Evolutionary conservation across 2,888 invertebrate genomes (phyloP).

Genomic region (Apamea monoglypha): DNA sequence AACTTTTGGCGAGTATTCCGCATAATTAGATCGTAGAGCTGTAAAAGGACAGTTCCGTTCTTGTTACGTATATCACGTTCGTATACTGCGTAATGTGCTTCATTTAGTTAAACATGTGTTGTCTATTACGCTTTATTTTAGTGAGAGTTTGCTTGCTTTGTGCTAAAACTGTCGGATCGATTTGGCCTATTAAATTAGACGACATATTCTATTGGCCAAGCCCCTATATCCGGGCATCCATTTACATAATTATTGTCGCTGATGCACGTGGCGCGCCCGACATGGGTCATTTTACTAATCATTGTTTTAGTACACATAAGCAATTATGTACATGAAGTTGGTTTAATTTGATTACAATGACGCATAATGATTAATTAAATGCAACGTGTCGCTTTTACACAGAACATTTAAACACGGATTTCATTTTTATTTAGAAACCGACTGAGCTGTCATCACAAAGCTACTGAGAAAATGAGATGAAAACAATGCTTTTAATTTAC

Average conservation of each 20-base stretch:
- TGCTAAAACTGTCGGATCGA: constrained; percentile 40
- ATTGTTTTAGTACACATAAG: constrained; percentile 74
- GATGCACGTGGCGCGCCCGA: constrained; percentile 68
- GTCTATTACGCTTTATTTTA: constrained; percentile 31
- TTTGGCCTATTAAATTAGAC: constrained; percentile 55
- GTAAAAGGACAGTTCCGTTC: constrained; percentile 54
- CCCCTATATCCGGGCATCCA: constrained; percentile 72
- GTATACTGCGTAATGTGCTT: constrained; percentile 23
- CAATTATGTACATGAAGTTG: constrained; percentile 25
- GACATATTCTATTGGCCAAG: constrained; percentile 74
- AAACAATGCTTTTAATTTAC: constrained; percentile 50
- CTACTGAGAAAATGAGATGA: constrained; percentile 25
- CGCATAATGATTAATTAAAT: constrained; percentile 26
- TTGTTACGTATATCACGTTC: constrained; percentile 41
- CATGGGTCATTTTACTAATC: constrained; percentile 77
- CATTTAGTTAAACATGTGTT: constrained; percentile 38
- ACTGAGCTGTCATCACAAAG: background rate
- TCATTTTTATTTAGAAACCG: background rate
- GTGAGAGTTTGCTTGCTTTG: constrained; percentile 41
- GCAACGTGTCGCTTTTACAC: background rate
- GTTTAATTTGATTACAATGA: constrained; percentile 17
- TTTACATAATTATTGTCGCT: constrained; percentile 83
- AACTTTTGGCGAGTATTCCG: constrained; percentile 57
- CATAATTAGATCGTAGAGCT: constrained; percentile 54
- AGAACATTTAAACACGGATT: background rate